Base-by-base conservation (phyloP, 2,797 vertebrate genomes). In the Micromesistius poutassou region DNA sequence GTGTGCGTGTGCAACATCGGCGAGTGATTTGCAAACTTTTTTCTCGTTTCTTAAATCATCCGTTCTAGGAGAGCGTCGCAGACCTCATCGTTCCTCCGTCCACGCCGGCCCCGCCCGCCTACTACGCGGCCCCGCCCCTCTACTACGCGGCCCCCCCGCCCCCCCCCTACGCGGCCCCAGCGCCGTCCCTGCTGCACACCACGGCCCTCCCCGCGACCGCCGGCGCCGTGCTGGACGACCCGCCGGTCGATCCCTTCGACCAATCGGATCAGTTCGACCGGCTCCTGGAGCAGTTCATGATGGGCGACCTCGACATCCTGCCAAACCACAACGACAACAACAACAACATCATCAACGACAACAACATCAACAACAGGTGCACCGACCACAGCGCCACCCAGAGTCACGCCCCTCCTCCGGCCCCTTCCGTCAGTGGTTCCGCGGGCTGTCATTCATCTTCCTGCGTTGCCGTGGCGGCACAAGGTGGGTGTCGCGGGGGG, bases 201-300 rank as follows among this genome's bases (percentile, higher is more conserved):
- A 30, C 81, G 3, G 9, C 78, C 33, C 79, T 85, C 62, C 79
- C 2, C 74, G 79, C 6, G 82, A 86, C n/a, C 82, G 85, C 22
- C 82, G 87, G 7, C 19, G 2, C 10, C 81, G 1, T 8, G 50
- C 50, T 1, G 14, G 46, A 50, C 4, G 5, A 6, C 50, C 50
- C n/a, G 7, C 22, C 19, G 50, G n/a, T n/a, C n/a, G 50, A 62
- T 8, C 50, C 1, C 22, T 62, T 93, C 0, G 92, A 94, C 3
- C 78, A 36, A 36, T 16, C 19, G 50, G 50, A 62, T n/a, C 50
- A n/a, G 50, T 62, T 93, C 0, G 92, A 94, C 3, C 77, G 74
- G 36, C 80, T 94, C 0, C 81, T 94, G 77, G 91, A 93, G 80
- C 93, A 94, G 62, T 84, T 94, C 74, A 90, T 94, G 88, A 89